phyloP scores from a whole-genome alignment of 2,797 vertebrate species.

The Chromis chromis region DNA sequence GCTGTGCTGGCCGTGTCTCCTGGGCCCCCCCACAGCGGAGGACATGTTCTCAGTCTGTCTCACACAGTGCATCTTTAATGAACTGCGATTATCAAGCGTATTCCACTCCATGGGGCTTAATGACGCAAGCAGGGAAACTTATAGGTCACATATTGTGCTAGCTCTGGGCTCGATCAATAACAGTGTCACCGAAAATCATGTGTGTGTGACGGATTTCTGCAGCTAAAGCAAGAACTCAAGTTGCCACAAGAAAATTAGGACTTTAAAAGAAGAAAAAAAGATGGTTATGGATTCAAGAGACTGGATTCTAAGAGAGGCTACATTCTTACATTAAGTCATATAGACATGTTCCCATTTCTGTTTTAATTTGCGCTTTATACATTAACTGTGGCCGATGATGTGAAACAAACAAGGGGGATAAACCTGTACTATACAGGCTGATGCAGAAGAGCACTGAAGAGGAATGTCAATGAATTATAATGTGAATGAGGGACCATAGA shows the following conservation, averaged over 20 bases:
- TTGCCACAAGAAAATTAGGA: neutral
- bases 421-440: constrained; percentile 61
- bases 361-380: constrained; percentile 57
- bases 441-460: constrained; percentile 71
- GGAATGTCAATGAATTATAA: constrained; percentile 79
- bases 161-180: constrained; percentile 48
- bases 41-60: constrained; percentile 68
- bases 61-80: constrained; percentile 77
- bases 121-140: constrained; percentile 57
- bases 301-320: neutral
- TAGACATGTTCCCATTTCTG: constrained; percentile 33
- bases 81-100: constrained; percentile 65
- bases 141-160: constrained; percentile 59
- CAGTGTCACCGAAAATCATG: constrained; percentile 32
- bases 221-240: constrained; percentile 24
- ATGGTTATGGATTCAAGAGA: constrained; percentile 22
- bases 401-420: constrained; percentile 57
- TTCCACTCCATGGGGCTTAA: constrained; percentile 60
- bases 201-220: constrained; percentile 33
- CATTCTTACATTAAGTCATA: constrained; percentile 24
- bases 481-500: constrained; percentile 73
- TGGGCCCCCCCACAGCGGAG: constrained; percentile 39
- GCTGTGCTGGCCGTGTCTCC: constrained; percentile 43
- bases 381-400: constrained; percentile 50
- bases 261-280: constrained; percentile 18